Percentiles rank a stretch among this genome's conserved stretches.
phyloP scores from a whole-genome alignment of 2,888 invertebrate species.

The Zaprionus lineosus region DNA sequence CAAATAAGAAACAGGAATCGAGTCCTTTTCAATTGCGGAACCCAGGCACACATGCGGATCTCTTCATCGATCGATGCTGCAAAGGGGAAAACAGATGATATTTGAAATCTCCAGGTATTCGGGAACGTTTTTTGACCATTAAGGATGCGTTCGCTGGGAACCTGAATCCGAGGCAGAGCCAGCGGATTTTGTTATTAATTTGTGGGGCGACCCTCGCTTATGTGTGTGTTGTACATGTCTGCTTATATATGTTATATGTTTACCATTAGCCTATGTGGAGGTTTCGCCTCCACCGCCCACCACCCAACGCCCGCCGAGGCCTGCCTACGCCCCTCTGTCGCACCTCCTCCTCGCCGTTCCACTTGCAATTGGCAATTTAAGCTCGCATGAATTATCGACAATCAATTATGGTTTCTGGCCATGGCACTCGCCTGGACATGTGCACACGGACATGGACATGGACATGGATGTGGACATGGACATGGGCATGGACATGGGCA shows the following conservation, averaged over 20 bases:
- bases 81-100: too few relatives aligned
- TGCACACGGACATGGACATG: constrained; percentile 9
- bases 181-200: too few relatives aligned
- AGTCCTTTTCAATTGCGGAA: too few relatives aligned
- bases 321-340: not conserved
- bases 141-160: too few relatives aligned
- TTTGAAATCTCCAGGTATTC: too few relatives aligned
- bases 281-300: constrained; percentile 12
- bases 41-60: too few relatives aligned
- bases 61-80: too few relatives aligned
- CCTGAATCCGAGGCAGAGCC: too few relatives aligned
- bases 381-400: constrained; percentile 81
- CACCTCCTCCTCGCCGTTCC: constrained; percentile 3
- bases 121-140: too few relatives aligned
- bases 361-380: constrained; percentile 80
- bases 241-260: constrained; percentile 40
- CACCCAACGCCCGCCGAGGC: not conserved
- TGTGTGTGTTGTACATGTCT: constrained; percentile 12
- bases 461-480: not conserved
- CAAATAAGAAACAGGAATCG: not conserved
- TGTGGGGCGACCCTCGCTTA: not conserved
- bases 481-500: constrained; percentile 14
- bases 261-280: constrained; percentile 48
- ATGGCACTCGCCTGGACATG: constrained; percentile 37
- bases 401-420: constrained; percentile 76